phyloP scores from a whole-genome alignment of 2,797 vertebrate genomes.

The Capromys pilorides region DNA sequence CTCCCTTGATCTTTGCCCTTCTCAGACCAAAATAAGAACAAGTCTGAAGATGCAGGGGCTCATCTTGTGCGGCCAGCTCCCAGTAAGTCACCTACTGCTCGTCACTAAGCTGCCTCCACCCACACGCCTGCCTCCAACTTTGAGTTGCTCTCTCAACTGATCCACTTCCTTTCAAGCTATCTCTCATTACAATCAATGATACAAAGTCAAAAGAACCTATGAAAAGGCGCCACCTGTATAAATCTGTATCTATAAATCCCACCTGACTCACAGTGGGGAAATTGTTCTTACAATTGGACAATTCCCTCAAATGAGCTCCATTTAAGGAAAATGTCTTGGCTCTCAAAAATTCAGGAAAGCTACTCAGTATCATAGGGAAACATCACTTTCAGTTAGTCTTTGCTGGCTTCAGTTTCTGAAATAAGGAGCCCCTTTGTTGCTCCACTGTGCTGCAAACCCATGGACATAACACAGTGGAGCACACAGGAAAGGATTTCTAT shows the following conservation, averaged over 20 bases:
- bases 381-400: background rate
- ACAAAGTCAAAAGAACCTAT: constrained; percentile 16
- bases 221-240: background rate
- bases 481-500: background rate
- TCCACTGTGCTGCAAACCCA: background rate
- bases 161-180: constrained; percentile 1
- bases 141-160: constrained; percentile 6
- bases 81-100: background rate
- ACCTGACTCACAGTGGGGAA: background rate
- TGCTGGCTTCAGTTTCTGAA: background rate
- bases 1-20: background rate
- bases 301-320: background rate
- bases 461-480: background rate
- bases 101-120: background rate
- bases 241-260: constrained; percentile 4
- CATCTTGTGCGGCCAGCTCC: background rate
- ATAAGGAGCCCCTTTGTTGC: background rate
- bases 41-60: background rate
- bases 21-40: background rate
- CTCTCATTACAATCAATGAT: background rate
- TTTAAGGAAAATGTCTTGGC: background rate
- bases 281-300: background rate
- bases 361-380: background rate
- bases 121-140: background rate
- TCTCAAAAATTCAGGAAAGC: background rate